phyloP scores from a whole-genome alignment of 2,888 invertebrate genomes.

The Crematogaster levior region DNA sequence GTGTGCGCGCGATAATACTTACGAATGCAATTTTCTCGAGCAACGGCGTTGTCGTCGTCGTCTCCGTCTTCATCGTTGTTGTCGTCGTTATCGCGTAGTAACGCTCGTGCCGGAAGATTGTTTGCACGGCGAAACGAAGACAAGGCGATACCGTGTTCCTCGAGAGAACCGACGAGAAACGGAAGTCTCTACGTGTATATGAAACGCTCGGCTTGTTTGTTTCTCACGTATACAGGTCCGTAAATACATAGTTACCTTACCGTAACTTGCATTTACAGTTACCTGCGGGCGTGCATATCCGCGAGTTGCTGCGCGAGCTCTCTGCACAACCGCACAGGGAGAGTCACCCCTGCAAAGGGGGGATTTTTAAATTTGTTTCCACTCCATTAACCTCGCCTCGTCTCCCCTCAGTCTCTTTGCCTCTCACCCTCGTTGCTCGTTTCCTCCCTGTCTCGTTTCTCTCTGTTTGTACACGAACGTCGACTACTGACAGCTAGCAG shows the following conservation, averaged over 20 bases:
- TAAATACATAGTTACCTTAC: conserved; percentile 52
- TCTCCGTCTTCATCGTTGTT: conserved; percentile 17
- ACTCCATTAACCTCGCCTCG: conserved; percentile 79
- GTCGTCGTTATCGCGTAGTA: conserved; percentile 50
- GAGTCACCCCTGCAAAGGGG: conserved; percentile 41
- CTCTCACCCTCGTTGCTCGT: conserved; percentile 27
- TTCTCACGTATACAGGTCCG: conserved; percentile 51
- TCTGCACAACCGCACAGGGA: conserved; percentile 12
- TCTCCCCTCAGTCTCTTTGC: conserved; percentile 47
- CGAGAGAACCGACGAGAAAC: conserved; percentile 21
- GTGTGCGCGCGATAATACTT: conserved; percentile 50
- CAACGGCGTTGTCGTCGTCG: conserved; percentile 17
- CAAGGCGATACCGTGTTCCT: conserved; percentile 50
- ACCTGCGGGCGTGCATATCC: conserved; percentile 39
- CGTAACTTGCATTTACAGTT: conserved; percentile 49
- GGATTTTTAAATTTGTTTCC: conserved; percentile 81
- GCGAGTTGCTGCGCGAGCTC: conserved; percentile 23
- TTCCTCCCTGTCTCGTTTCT: conserved; percentile 36
- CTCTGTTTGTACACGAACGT: conserved; percentile 63
- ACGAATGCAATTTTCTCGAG: conserved; percentile 53
- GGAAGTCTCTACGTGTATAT: conserved; percentile 39
- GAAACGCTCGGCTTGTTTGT: conserved; percentile 62
- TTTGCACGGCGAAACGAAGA: conserved; percentile 47
- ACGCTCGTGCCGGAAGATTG: conserved; percentile 48
- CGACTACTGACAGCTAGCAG: conserved; percentile 45